These are phyloP conservation scores for Synchiropus splendidus DNA, from an alignment of 2,113 vertebrate species.

Conservation along the genomic window DNA sequence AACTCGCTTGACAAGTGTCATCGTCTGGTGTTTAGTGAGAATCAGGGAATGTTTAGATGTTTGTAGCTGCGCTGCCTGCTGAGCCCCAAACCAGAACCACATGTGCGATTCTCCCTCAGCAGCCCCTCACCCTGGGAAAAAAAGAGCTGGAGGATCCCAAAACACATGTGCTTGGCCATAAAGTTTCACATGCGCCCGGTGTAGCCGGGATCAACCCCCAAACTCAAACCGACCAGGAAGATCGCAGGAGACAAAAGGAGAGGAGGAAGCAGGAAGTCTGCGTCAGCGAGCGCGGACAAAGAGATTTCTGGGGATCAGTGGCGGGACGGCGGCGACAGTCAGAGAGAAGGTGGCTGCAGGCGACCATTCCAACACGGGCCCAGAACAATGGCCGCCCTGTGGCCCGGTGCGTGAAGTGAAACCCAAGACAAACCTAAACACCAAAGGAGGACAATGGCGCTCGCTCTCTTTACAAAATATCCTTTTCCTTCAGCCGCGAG, in stretches of 20 bases:
- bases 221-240: slow-evolving; percentile 15
- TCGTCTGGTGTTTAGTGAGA: slow-evolving; percentile 33
- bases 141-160: slow-evolving; percentile 61
- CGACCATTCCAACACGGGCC: slow-evolving; percentile 46
- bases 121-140: slow-evolving; percentile 66
- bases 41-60: slow-evolving; percentile 51
- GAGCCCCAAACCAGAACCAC: slow-evolving; percentile 59
- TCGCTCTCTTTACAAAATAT: slow-evolving; percentile 43
- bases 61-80: slow-evolving; percentile 34
- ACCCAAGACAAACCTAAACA: slow-evolving; percentile 58
- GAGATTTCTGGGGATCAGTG: slow-evolving; percentile 26
- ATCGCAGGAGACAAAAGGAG: slow-evolving; percentile 72
- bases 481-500: slow-evolving; percentile 46
- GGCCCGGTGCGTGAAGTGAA: slow-evolving; percentile 43
- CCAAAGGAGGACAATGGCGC: slow-evolving; percentile 46
- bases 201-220: slow-evolving; percentile 18
- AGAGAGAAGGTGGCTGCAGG: slow-evolving; percentile 53
- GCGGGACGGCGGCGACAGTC: slow-evolving; percentile 40
- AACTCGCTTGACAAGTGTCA: slow-evolving; percentile 6
- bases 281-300: slow-evolving; percentile 43
- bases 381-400: slow-evolving; percentile 58
- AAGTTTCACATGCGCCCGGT: slow-evolving; percentile 67
- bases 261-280: slow-evolving; percentile 48
- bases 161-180: slow-evolving; percentile 70
- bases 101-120: slow-evolving; percentile 40